phyloP scores from a whole-genome alignment of 1,140 invertebrate species.

The Popillia japonica region DNA sequence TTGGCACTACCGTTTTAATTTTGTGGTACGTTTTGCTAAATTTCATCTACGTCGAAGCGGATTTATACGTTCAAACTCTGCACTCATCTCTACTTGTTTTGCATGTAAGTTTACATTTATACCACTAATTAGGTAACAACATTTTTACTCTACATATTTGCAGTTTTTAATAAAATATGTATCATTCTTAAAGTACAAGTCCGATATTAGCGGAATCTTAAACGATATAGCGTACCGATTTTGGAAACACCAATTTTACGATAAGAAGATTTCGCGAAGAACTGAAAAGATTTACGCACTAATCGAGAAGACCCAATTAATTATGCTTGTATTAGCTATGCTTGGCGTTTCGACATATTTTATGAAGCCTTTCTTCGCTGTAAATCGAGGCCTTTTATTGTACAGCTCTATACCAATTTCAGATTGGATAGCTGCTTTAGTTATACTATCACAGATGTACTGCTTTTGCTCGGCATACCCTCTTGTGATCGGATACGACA shows the following conservation, averaged over 20 bases:
- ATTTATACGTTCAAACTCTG: neutral
- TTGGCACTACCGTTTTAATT: neutral
- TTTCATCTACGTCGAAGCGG: neutral
- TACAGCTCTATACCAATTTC: neutral
- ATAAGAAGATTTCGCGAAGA: neutral
- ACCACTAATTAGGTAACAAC: neutral
- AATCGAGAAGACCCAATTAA: neutral
- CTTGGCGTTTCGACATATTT: neutral
- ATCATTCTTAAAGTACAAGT: neutral
- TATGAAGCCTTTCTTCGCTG: neutral
- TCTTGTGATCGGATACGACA: neutral
- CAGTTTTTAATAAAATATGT: neutral
- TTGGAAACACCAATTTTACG: neutral
- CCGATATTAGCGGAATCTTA: neutral
- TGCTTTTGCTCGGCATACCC: neutral
- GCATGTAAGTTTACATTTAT: neutral
- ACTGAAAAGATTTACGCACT: neutral
- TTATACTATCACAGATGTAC: neutral
- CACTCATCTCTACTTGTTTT: neutral
- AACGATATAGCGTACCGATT: neutral
- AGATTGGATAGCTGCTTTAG: neutral
- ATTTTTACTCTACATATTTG: neutral
- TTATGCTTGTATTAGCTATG: neutral
- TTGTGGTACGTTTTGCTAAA: neutral
- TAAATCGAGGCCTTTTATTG: neutral